Evolutionary conservation across 1,140 invertebrate genomes (phyloP), one percentile per base, ranked within the genome.

Genomic region (Hyles vespertilio): DNA sequence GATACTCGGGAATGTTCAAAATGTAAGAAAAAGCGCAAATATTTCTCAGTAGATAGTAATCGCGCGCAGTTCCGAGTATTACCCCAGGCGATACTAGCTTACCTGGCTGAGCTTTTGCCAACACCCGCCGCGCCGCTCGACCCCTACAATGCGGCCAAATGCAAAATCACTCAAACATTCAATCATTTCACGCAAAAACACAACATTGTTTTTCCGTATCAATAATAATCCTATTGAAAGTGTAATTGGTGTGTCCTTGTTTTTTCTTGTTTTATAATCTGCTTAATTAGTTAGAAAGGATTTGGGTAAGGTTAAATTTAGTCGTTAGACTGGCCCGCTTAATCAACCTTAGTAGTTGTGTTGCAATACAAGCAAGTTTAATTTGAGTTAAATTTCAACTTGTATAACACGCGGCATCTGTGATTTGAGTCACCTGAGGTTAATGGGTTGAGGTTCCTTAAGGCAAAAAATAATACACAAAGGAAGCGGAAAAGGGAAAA

Each of bases 41-140:
- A 40, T 52, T 44, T 34, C 36, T 5, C 3, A 54, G 51, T 58
- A 40, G 4, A 40, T 40, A 51, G 51, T 55, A 58, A 65, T 65
- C 63, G 53, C 36, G 52, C 52, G 43, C 66, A 66, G 63, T 76
- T 75, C 70, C 58, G 49, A 70, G 72, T 75, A 74, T 70, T 69
- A 51, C 67, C 60, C 50, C 45, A 54, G 63, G 64, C 69, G 71
- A 76, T 76, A 74, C 74, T 67, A 66, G 45, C 67, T 59, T 78
- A 78, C 73, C 76, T 76, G 69, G 51, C 58, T n/a, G 58, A 61
- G 69, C 68, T 67, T 70, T 75, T 67, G 63, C 70, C 51, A 53
- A 40, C 32, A 50, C 32, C 51, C 55, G 46, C 46, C 54, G 56
- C 55, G 49, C 52, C 48, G 22, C 51, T 22, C 22, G 22, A 22